phyloP scores from a whole-genome alignment of 2,888 invertebrate genomes.

The Dryocosmus kuriphilus region DNA sequence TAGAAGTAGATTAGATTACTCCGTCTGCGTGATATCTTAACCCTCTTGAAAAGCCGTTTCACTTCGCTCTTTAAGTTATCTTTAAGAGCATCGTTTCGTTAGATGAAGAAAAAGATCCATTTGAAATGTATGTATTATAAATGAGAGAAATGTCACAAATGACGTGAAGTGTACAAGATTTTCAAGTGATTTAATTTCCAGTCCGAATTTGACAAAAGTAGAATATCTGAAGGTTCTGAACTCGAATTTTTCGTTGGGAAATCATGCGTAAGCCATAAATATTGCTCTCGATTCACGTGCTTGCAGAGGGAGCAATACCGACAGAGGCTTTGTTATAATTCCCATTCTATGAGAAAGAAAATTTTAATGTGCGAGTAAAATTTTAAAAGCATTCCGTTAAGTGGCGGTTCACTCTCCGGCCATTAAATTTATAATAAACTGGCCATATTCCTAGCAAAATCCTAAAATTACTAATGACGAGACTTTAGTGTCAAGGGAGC shows the following conservation, averaged over 20 bases:
- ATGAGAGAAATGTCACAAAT: not conserved
- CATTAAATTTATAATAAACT: not conserved
- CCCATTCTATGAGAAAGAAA: not conserved
- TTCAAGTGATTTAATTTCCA: not conserved
- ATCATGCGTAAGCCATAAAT: slow-evolving; percentile 32
- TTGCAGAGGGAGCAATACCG: slow-evolving; percentile 14
- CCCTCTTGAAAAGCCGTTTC: not conserved
- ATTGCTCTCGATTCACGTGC: not conserved
- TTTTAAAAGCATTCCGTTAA: not conserved
- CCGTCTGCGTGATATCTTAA: not conserved
- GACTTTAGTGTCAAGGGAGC: not conserved
- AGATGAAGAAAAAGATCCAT: not conserved
- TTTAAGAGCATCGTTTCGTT: not conserved
- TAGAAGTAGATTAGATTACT: not conserved
- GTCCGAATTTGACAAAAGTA: not conserved
- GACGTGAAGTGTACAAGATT: not conserved
- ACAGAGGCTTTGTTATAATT: slow-evolving; percentile 1
- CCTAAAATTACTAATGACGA: slow-evolving; percentile 1
- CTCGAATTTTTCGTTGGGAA: slow-evolving; percentile 13
- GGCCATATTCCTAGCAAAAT: not conserved
- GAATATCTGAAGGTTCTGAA: slow-evolving; percentile 35
- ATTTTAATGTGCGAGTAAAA: slow-evolving; percentile 9
- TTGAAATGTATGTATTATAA: not conserved
- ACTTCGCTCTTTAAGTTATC: not conserved
- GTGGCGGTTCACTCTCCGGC: not conserved